Percentiles rank a stretch among this genome's conserved stretches.
These are phyloP conservation scores for Chloroclysta siterata DNA, from an alignment of 2,888 invertebrate genomes.

Conservation along the genomic window DNA sequence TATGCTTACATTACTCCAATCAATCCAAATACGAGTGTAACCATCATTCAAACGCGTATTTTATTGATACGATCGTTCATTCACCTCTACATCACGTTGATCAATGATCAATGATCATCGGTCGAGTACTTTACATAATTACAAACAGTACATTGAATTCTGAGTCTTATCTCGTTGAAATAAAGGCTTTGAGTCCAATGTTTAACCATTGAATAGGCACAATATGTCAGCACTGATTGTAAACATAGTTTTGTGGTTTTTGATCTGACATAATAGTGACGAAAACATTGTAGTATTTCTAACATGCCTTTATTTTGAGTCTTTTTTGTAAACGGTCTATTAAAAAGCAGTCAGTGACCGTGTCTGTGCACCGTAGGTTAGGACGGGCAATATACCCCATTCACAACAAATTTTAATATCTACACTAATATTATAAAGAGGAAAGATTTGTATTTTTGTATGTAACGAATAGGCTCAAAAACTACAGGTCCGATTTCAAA, in stretches of 20 bases:
- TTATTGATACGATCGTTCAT: slow-evolving; percentile 36
- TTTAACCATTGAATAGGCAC: slow-evolving; percentile 4
- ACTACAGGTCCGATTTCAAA: no score
- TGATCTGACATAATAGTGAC: not conserved
- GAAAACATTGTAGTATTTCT: not conserved
- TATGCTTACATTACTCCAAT: slow-evolving; percentile 31
- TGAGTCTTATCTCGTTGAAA: slow-evolving; percentile 1
- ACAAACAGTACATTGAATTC: not conserved
- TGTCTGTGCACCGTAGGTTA: no score
- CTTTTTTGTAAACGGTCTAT: no score
- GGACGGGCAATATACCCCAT: no score
- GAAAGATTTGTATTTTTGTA: no score
- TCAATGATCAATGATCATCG: slow-evolving; percentile 27
- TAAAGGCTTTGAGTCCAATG: not conserved
- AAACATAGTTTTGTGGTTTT: slow-evolving; percentile 25
- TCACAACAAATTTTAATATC: no score
- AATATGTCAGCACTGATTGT: slow-evolving; percentile 14
- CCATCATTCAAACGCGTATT: slow-evolving; percentile 34
- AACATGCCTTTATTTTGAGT: not conserved
- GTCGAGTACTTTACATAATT: slow-evolving; percentile 22
- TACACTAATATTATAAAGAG: no score
- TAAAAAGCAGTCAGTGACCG: no score
- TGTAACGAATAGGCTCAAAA: no score
- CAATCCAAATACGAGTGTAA: slow-evolving; percentile 40
- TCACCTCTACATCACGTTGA: slow-evolving; percentile 24